Conservation (phyloP, 2,888 invertebrate species). For the Pammene fasciana region DNA sequence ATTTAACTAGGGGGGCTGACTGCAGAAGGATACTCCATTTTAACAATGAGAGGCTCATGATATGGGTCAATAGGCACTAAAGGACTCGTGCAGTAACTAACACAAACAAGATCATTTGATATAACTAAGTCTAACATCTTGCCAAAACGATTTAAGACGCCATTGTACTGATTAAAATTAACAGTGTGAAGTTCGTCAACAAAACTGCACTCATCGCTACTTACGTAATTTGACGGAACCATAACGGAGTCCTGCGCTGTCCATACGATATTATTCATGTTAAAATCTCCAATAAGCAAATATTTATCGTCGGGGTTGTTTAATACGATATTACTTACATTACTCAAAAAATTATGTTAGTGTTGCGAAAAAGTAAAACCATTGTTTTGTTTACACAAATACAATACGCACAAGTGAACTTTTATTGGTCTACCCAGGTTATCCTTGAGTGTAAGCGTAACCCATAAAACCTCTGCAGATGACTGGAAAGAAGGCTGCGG, state of each 20-base stretch:
- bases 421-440: not conserved
- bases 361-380: slow-evolving; percentile 7
- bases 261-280: slow-evolving; percentile 10
- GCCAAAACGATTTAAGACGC: slow-evolving; percentile 5
- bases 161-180: slow-evolving; percentile 19
- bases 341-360: not conserved
- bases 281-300: not conserved
- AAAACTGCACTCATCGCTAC: slow-evolving; percentile 1
- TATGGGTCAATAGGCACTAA: slow-evolving; percentile 33
- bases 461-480: slow-evolving; percentile 5
- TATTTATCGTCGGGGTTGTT: slow-evolving; percentile 5
- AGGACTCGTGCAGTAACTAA: slow-evolving; percentile 10
- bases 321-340: not conserved
- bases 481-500: slow-evolving; percentile 8
- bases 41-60: slow-evolving; percentile 37
- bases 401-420: slow-evolving; percentile 11
- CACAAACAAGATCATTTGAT: slow-evolving; percentile 13
- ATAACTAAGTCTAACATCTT: slow-evolving; percentile 41
- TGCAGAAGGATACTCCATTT: not conserved
- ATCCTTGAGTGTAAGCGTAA: slow-evolving; percentile 1
- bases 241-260: not conserved
- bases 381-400: slow-evolving; percentile 2
- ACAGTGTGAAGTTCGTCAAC: slow-evolving; percentile 1
- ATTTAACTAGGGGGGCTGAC: slow-evolving; percentile 23
- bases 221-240: slow-evolving; percentile 4